phyloP scores from a whole-genome alignment of 2,113 vertebrate species.

The Orcinus orca region DNA sequence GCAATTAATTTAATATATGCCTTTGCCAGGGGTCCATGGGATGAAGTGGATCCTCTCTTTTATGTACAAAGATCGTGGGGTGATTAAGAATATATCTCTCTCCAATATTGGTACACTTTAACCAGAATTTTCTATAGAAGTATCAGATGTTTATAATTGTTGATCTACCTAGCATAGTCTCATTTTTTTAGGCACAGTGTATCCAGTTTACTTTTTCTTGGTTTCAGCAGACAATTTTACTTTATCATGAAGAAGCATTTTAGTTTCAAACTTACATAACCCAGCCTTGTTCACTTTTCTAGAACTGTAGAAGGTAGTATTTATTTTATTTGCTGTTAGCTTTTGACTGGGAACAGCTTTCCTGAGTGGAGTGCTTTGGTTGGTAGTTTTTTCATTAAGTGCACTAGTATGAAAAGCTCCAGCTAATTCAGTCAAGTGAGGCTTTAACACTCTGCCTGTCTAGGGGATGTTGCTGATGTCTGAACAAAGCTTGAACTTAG shows the following conservation, averaged over 20 bases:
- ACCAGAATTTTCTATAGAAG: not conserved
- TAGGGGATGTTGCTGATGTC: not conserved
- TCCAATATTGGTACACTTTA: not conserved
- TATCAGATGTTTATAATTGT: not conserved
- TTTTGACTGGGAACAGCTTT: conserved; percentile 42
- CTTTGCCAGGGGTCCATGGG: not conserved
- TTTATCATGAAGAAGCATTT: conserved; percentile 33
- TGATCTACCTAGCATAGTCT: not conserved
- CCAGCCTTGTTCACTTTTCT: not conserved
- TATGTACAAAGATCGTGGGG: not conserved
- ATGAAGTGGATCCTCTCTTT: not conserved
- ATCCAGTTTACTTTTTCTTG: not conserved
- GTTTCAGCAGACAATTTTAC: not conserved
- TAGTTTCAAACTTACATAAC: not conserved
- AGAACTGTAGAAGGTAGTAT: not conserved
- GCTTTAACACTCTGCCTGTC: conserved; percentile 46
- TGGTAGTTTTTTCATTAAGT: conserved; percentile 69
- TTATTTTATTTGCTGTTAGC: not conserved
- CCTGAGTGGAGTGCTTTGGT: conserved; percentile 59
- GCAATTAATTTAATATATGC: not conserved
- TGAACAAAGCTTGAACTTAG: conserved; percentile 27
- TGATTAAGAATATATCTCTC: not conserved
- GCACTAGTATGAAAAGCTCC: conserved; percentile 66
- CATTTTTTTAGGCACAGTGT: not conserved
- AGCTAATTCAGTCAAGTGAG: conserved; percentile 49